These are phyloP conservation scores for Champsocephalus gunnari DNA, from an alignment of 2,797 vertebrate genomes.

Conservation along the genomic window DNA sequence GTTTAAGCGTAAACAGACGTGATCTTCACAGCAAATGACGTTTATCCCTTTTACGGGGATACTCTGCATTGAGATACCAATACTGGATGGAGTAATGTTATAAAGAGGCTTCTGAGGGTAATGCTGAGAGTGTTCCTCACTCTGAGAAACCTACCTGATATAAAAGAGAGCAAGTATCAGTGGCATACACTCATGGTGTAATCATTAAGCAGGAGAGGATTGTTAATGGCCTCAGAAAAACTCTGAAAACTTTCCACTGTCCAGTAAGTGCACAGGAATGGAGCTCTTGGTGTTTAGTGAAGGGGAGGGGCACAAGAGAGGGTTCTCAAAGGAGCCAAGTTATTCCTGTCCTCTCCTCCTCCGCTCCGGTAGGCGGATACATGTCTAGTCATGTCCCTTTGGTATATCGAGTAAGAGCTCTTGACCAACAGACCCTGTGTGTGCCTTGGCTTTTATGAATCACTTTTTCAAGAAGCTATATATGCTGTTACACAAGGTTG, in stretches of 20 bases:
- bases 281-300: conserved; percentile 33
- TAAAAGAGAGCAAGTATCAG: neutral
- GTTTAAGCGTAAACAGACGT: conserved; percentile 6
- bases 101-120: neutral
- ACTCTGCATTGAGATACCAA: neutral
- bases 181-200: conserved; percentile 4
- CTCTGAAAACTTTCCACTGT: conserved; percentile 62
- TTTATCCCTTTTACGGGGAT: neutral
- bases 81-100: conserved; percentile 8
- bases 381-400: conserved; percentile 61
- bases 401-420: conserved; percentile 29
- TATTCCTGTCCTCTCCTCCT: conserved; percentile 63
- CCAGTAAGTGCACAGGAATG: conserved; percentile 29
- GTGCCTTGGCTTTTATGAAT: conserved; percentile 12
- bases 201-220: conserved; percentile 13
- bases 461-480: neutral
- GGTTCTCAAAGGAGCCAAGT: conserved; percentile 54
- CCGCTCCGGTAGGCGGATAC: conserved; percentile 38
- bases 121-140: neutral
- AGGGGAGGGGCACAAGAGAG: conserved; percentile 36
- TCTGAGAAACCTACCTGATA: conserved; percentile 7
- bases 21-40: neutral
- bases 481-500: neutral
- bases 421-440: conserved; percentile 30
- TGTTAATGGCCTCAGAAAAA: conserved; percentile 25